These are phyloP conservation scores for Calosoma granatense DNA, from an alignment of 1,140 invertebrate species.

Conservation along the genomic window DNA sequence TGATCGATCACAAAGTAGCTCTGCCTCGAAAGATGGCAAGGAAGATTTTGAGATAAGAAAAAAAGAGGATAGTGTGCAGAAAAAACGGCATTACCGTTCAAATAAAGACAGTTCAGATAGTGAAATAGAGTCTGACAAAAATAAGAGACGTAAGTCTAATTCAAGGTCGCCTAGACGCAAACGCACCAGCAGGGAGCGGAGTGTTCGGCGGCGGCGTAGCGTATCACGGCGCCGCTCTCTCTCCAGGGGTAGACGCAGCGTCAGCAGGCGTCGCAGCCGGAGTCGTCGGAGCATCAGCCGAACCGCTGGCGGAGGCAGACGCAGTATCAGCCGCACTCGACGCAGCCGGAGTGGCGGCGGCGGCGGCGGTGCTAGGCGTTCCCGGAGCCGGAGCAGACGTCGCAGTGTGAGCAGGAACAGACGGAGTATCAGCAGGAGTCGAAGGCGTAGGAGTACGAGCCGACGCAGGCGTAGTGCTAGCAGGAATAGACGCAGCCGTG, in stretches of 20 bases:
- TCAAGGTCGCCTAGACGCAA: conserved; percentile 34
- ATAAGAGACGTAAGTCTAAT: conserved; percentile 28
- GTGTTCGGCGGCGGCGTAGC: conserved; percentile 21
- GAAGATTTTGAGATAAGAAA: conserved; percentile 61
- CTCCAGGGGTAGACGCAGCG: conserved; percentile 14
- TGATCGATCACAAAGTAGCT: conserved; percentile 23
- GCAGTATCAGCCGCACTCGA: conserved; percentile 25
- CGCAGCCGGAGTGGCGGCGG: conserved; percentile 20
- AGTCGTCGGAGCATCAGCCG: conserved; percentile 21
- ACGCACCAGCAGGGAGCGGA: conserved; percentile 19
- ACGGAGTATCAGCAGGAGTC: conserved; percentile 15
- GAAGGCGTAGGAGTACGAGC: conserved; percentile 19
- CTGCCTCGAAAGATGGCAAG: conserved; percentile 40
- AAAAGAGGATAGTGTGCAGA: conserved; percentile 68
- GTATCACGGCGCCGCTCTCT: conserved; percentile 22
- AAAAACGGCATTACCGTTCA: conserved; percentile 75
- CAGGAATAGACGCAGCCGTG: conserved; percentile 15
- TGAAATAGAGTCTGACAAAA: conserved; percentile 27
- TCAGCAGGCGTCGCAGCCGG: not conserved
- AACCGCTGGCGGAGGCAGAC: conserved; percentile 22
- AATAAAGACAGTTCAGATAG: conserved; percentile 70
- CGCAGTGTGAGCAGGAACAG: conserved; percentile 19
- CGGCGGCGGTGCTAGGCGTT: conserved; percentile 22
- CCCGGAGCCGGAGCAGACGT: conserved; percentile 19
- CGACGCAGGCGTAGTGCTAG: conserved; percentile 15